Conservation (phyloP, 2,113 vertebrate species). For the Amblyornis subalaris region DNA sequence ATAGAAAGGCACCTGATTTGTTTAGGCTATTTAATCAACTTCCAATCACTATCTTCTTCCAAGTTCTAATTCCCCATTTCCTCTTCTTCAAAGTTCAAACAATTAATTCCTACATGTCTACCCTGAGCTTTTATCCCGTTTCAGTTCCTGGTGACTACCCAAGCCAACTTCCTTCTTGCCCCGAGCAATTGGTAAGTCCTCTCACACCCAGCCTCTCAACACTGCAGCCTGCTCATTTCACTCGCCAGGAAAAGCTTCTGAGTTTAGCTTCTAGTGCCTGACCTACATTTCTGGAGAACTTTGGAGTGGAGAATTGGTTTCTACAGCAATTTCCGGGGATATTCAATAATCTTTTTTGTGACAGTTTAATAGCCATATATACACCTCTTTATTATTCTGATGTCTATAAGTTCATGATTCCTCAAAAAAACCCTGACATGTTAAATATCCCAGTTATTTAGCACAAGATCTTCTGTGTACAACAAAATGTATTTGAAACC, state of each 20-base stretch:
- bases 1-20: neutral
- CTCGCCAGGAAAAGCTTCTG: neutral
- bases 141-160: neutral
- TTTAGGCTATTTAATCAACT: neutral
- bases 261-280: neutral
- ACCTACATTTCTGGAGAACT: neutral
- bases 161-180: neutral
- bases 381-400: neutral
- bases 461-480: neutral
- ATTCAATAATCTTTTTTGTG: neutral
- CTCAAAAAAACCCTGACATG: neutral
- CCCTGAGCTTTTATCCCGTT: neutral
- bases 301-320: neutral
- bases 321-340: neutral
- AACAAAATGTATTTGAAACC: conserved; percentile 11
- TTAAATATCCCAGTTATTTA: conserved; percentile 19
- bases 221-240: neutral
- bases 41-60: neutral
- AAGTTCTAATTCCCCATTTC: neutral
- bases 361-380: conserved; percentile 1
- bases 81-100: neutral
- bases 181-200: neutral
- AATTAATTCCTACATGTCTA: neutral
- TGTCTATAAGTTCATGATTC: neutral
- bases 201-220: neutral